Evolutionary conservation across 2,797 vertebrate species (phyloP).

Genomic region (Onychomys torridus): DNA sequence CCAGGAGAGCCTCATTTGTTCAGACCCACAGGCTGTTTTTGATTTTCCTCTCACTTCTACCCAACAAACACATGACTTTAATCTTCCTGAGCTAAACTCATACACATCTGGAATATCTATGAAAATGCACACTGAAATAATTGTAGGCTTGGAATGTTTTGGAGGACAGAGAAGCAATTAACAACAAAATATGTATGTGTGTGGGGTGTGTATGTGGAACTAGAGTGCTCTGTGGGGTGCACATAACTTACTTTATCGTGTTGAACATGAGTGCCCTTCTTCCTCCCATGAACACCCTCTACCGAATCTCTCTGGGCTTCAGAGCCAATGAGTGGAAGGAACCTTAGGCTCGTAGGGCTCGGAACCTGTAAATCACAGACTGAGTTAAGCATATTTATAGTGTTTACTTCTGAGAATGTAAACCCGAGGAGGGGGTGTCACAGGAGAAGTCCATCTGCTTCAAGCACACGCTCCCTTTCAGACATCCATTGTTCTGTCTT

Average conservation of each 20-base stretch:
- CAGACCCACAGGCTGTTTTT: not conserved
- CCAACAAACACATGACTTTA: not conserved
- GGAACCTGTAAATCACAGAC: slow-evolving; percentile 75
- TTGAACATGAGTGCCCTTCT: slow-evolving; percentile 73
- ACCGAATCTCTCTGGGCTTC: slow-evolving; percentile 23
- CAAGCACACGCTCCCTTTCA: not conserved
- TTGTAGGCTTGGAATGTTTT: not conserved
- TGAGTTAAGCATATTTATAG: not conserved
- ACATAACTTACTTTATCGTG: slow-evolving; percentile 69
- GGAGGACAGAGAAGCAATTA: not conserved
- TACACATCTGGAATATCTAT: not conserved
- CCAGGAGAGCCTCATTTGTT: not conserved
- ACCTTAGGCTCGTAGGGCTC: slow-evolving; percentile 79
- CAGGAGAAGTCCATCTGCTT: not conserved
- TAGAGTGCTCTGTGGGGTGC: not conserved
- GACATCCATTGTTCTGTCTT: not conserved
- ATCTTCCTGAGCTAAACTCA: not conserved
- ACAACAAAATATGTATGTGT: not conserved
- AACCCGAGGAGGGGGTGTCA: not conserved
- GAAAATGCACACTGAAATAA: not conserved
- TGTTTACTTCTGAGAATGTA: not conserved
- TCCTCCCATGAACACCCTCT: slow-evolving; percentile 60
- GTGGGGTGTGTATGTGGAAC: not conserved
- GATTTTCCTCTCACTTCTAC: not conserved
- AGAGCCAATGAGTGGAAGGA: slow-evolving; percentile 63